These are phyloP conservation scores for Diacarnus erythraeanus DNA, from an alignment of 37 sponge, comb jelly and placozoan genomes.

Conservation along the genomic window DNA sequence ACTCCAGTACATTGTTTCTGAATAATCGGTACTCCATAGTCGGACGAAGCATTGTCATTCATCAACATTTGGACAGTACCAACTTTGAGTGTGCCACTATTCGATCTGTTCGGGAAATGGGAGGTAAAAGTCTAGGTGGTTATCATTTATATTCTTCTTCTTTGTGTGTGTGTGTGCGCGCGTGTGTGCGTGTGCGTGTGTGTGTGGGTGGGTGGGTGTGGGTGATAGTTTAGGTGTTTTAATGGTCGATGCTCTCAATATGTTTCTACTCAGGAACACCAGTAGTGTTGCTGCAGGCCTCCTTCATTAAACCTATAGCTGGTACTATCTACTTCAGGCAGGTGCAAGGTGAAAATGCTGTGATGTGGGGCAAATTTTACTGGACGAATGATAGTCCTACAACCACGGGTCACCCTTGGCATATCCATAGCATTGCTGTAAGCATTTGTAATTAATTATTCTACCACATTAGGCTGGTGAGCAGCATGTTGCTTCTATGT, in stretches of 20 bases:
- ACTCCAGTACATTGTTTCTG: constrained; percentile 20
- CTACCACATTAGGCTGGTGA: too few species aligned
- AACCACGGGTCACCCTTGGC: constrained; percentile 45
- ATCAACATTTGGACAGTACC: not conserved
- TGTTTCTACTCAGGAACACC: not conserved
- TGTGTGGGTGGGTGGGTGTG: too few species aligned
- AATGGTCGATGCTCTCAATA: not conserved
- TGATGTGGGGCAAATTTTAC: constrained; percentile 45
- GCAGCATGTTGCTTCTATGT: too few species aligned
- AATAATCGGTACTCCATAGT: constrained; percentile 44
- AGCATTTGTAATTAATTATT: too few species aligned
- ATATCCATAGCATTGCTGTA: constrained; percentile 29
- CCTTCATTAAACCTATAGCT: constrained; percentile 45
- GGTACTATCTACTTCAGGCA: constrained; percentile 63
- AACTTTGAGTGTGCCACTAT: constrained; percentile 60
- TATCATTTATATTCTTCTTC: too few species aligned
- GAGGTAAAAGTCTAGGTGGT: not conserved
- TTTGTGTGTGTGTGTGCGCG: too few species aligned
- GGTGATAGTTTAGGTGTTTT: not conserved
- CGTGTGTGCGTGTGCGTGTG: too few species aligned
- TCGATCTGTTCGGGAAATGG: not conserved
- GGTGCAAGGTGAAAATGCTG: constrained; percentile 8
- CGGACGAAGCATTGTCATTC: constrained; percentile 57
- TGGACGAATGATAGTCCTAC: constrained; percentile 16
- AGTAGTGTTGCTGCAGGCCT: constrained; percentile 31